Percentiles rank a stretch among this genome's conserved stretches.
Evolutionary conservation across 92 coral and sea anemone species (phyloP).

Genomic region (Galaxea fascicularis): DNA sequence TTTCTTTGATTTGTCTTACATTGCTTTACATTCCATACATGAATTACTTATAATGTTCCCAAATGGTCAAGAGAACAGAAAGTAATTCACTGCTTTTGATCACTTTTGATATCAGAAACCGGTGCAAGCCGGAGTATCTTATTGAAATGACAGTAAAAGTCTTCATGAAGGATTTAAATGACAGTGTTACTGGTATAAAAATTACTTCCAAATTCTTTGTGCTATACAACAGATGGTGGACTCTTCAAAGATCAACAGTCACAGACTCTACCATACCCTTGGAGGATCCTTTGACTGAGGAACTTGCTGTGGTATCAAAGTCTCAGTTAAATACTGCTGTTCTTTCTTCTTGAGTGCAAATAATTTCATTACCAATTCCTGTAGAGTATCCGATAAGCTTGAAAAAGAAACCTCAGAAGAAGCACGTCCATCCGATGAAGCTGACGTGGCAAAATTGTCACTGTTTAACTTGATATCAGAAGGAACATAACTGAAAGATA

Average conservation of each 20-base stretch:
- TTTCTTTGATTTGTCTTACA: no score
- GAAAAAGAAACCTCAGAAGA: constrained; percentile 75
- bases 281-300: constrained; percentile 53
- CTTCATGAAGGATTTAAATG: no score
- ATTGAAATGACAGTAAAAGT: no score
- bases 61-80: no score
- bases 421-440: constrained; percentile 36
- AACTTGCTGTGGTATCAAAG: constrained; percentile 19
- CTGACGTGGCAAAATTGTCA: background rate
- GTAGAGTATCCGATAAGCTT: constrained; percentile 63
- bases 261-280: constrained; percentile 28
- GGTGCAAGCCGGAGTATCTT: no score
- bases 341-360: constrained; percentile 67
- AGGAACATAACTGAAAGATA: constrained; percentile 16
- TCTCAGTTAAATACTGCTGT: constrained; percentile 51
- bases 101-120: no score
- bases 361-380: constrained; percentile 77
- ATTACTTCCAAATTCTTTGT: no score
- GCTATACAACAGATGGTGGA: no score
- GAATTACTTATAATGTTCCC: no score
- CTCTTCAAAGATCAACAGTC: background rate
- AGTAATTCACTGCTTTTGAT: no score
- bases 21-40: no score
- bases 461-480: background rate
- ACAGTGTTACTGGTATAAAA: background rate